A percentile compares a stretch with the other conserved stretches of the same genome.
Evolutionary conservation across 2,797 vertebrate species (phyloP).

Genomic region (Nannoperca australis): DNA sequence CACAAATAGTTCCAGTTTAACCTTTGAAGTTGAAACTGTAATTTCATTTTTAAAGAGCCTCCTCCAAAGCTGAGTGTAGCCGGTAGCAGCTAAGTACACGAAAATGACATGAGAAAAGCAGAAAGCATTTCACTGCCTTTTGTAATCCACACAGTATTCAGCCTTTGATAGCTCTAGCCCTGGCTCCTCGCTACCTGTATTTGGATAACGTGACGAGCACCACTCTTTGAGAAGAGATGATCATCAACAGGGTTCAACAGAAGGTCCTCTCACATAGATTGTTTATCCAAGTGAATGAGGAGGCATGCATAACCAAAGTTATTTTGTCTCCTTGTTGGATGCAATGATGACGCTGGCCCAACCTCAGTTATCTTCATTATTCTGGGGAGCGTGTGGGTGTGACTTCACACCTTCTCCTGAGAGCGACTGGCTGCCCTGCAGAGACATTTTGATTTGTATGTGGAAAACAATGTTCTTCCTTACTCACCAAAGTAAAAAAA

Average conservation of each 20-base stretch:
- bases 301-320: conserved; percentile 13
- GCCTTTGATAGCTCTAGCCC: conserved; percentile 5
- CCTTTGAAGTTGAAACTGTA: not conserved
- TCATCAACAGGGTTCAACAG: conserved; percentile 16
- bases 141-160: conserved; percentile 19
- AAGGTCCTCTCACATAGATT: conserved; percentile 6
- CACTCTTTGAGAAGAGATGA: conserved; percentile 7
- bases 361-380: conserved; percentile 8
- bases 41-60: conserved; percentile 9
- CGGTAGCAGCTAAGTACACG: conserved; percentile 16
- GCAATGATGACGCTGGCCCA: not conserved
- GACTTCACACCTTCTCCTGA: conserved; percentile 54
- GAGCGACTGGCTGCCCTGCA: conserved; percentile 49
- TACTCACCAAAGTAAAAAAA: not conserved
- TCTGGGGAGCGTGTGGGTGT: conserved; percentile 33
- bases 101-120: conserved; percentile 30
- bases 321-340: not conserved
- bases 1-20: not conserved
- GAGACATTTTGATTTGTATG: conserved; percentile 15
- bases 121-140: conserved; percentile 18
- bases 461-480: not conserved
- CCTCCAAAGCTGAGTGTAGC: conserved; percentile 11
- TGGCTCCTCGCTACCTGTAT: not conserved
- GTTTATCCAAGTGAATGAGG: conserved; percentile 19
- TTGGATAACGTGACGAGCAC: conserved; percentile 19